Evolutionary conservation across 2,797 vertebrate genomes (phyloP).

Genomic region (Lerista edwardsae): DNA sequence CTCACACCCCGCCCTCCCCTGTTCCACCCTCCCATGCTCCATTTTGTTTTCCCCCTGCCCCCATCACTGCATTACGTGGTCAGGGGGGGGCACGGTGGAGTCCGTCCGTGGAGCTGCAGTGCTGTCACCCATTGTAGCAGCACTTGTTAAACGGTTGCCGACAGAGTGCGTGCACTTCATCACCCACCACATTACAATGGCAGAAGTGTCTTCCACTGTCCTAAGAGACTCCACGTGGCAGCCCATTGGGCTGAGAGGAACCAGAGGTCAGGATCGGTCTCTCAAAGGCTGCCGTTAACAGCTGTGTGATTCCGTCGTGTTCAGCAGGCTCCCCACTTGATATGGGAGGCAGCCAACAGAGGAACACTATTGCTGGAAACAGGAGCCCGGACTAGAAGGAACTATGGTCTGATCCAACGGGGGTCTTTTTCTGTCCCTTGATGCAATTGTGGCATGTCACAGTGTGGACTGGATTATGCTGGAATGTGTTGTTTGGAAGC

Average conservation of each 20-base stretch:
- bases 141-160: too few species aligned
- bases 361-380: too few species aligned
- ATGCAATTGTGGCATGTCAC: background rate
- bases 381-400: background rate
- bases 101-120: too few species aligned
- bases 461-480: background rate
- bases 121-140: too few species aligned
- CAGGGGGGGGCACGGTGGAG: too few species aligned
- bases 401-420: background rate
- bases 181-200: too few species aligned
- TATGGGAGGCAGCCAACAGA: background rate
- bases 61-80: too few species aligned
- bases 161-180: too few species aligned
- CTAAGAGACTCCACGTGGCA: background rate
- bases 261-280: background rate
- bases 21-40: too few species aligned
- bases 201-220: too few species aligned
- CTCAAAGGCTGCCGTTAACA: background rate
- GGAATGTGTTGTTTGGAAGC: background rate
- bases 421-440: background rate
- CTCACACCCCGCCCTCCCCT: too few species aligned
- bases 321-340: background rate
- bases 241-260: background rate
- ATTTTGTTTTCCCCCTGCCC: too few species aligned
- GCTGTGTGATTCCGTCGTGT: background rate